Conservation (phyloP, 2,888 invertebrate species). For the Athalia cordata region DNA sequence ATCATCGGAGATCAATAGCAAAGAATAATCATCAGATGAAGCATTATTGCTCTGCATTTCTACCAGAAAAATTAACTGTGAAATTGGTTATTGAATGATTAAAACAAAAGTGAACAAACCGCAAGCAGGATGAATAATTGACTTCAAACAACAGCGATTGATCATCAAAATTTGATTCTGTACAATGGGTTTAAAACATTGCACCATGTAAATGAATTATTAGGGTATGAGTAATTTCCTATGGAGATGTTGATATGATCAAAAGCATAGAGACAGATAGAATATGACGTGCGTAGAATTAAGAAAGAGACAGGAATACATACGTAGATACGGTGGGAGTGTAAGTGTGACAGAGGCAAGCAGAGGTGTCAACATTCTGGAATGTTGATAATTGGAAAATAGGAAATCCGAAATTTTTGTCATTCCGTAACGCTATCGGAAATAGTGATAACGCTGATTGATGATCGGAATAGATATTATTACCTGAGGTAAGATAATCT, state of each 20-base stretch:
- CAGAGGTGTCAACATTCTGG: conserved; percentile 69
- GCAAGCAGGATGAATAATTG: too few species aligned
- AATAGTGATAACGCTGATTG: conserved; percentile 1
- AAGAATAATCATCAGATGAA: too few species aligned
- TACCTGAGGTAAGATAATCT: conserved; percentile 32
- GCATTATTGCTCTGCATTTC: too few species aligned
- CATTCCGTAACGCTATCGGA: too few species aligned
- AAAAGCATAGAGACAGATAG: conserved; percentile 21
- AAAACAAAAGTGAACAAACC: too few species aligned
- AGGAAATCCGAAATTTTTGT: conserved; percentile 49
- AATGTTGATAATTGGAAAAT: conserved; percentile 67
- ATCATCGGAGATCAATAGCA: too few species aligned
- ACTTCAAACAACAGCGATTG: too few species aligned
- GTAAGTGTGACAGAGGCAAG: conserved; percentile 56
- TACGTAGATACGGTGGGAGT: not conserved
- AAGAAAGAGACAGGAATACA: conserved; percentile 21
- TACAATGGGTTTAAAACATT: too few species aligned
- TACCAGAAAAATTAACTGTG: too few species aligned
- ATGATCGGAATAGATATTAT: not conserved
- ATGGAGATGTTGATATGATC: conserved; percentile 30
- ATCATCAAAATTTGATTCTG: too few species aligned
- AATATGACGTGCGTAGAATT: conserved; percentile 31
- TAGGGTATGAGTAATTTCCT: conserved; percentile 37
- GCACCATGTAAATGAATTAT: too few species aligned
- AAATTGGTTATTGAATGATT: too few species aligned